These are phyloP conservation scores for Emmelina monodactyla DNA, from an alignment of 2,888 invertebrate species.

Conservation along the genomic window DNA sequence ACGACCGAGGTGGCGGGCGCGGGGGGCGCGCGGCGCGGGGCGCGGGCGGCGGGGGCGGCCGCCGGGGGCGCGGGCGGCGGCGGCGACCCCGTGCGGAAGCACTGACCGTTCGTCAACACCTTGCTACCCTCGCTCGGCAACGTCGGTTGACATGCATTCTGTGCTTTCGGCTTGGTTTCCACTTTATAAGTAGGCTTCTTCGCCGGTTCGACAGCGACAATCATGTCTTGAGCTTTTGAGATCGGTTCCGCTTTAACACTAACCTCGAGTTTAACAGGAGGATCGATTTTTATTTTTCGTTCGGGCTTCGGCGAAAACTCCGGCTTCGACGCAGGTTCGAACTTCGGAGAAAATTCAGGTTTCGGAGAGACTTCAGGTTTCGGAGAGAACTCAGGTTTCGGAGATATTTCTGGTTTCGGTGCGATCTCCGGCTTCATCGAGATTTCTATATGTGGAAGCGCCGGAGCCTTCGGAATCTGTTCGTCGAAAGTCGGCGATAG, in stretches of 20 bases:
- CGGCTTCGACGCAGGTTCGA: neutral
- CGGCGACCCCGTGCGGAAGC: conserved; percentile 16
- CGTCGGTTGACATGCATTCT: neutral
- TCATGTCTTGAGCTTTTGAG: too few relatives aligned
- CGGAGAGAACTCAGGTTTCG: neutral
- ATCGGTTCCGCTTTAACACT: neutral
- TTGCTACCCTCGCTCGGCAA: neutral
- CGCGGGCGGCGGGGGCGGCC: conserved; percentile 23
- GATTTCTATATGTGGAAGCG: too few relatives aligned
- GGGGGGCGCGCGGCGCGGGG: conserved; percentile 24
- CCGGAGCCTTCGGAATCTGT: neutral
- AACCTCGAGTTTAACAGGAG: neutral
- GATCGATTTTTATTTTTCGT: neutral
- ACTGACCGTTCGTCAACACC: conserved; percentile 28
- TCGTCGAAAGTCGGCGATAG: too few relatives aligned
- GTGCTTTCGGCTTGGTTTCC: neutral
- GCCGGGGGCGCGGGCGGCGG: conserved; percentile 36
- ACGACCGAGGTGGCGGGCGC: conserved; percentile 75
- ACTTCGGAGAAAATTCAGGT: neutral
- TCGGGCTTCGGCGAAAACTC: neutral
- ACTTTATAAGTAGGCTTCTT: neutral
- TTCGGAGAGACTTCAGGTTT: neutral
- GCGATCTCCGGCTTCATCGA: neutral
- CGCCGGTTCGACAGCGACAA: neutral
- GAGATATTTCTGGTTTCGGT: neutral